Evolutionary conservation across 2,888 invertebrate genomes (phyloP), one percentile per base, ranked within the genome.

Genomic region (Ichneumoninae sp.): DNA sequence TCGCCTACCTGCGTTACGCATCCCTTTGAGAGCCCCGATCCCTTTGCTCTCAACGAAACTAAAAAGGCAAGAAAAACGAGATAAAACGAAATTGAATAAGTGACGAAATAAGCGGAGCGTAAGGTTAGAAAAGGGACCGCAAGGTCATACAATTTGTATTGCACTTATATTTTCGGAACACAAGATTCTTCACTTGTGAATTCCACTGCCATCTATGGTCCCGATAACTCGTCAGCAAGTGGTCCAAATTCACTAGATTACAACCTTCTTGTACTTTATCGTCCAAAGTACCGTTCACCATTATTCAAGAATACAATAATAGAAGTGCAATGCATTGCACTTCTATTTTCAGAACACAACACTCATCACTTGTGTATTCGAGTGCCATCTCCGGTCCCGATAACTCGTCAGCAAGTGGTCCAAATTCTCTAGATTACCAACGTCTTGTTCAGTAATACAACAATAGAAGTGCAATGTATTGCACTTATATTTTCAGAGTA

Each of bases 1-100:
- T 86, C 47, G 66, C 70, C 88, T 86, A 88, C 87, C 87, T 87
- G 85, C 71, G 79, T 88, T 88, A 88, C 88, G 87, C 88, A 80
- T 80, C 79, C 74, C 57, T 60, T 50, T 77, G 52, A 44, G n/a
- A 72, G 50, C 36, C 40, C 47, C 65, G 47, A 36, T 10, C 44
- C 52, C 78, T 80, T 80, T 62, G 33, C 70, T 70, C 47, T 40
- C 16, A 22, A 50, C 72, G 54, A 80, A 6, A 22, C 44, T 47
- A 60, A 70, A 16, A 44, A 74, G 60, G 60, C 77, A 80, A 68
- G 44, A 65, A 69, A 65, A 62, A 72, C 6, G 30, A 13, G 36
- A 8, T 33, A 72, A 47, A 16, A 72, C 57, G 72, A 19, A 36
- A 65, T 62, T 62, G 71, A 33, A 57, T 33, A 60, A 44, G 30